Evolutionary conservation across 2,113 vertebrate species (phyloP).

Genomic region (Anoplopoma fimbria): DNA sequence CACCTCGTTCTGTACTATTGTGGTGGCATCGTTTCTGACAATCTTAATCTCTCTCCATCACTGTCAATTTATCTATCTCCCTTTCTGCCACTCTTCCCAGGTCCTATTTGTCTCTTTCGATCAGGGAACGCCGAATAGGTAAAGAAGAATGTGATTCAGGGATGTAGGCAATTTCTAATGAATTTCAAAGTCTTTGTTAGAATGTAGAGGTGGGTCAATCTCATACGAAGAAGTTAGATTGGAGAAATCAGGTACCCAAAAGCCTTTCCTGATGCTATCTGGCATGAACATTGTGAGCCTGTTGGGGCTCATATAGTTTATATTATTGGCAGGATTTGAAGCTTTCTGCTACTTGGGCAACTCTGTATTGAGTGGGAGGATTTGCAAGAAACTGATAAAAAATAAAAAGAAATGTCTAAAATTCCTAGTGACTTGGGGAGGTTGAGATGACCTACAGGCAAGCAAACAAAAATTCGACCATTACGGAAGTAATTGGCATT

Average conservation of each 20-base stretch:
- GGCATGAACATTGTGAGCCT: background rate
- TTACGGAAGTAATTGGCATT: background rate
- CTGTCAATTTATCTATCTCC: constrained; percentile 14
- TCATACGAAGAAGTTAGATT: constrained; percentile 18
- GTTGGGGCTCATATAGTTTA: background rate
- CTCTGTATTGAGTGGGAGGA: background rate
- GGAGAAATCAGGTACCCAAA: constrained; percentile 1
- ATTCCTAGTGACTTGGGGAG: too few species aligned
- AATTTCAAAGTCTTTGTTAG: constrained; percentile 23
- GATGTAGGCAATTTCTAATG: constrained; percentile 18
- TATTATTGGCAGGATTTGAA: background rate
- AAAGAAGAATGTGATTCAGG: constrained; percentile 9
- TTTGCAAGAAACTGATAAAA: background rate
- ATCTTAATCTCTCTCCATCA: constrained; percentile 26
- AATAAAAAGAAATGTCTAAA: background rate
- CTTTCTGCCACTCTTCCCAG: background rate
- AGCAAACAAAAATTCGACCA: too few species aligned
- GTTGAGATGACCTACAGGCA: background rate
- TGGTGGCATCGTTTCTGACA: constrained; percentile 8
- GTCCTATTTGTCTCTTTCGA: constrained; percentile 20
- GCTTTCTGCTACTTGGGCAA: background rate
- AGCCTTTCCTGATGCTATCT: constrained; percentile 18
- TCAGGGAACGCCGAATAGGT: background rate
- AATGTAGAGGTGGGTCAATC: constrained; percentile 7
- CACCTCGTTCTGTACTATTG: constrained; percentile 22